A percentile compares a stretch with the other conserved stretches of the same genome.
Conservation (phyloP, 2,888 invertebrate genomes). For the Adela reaumurella region DNA sequence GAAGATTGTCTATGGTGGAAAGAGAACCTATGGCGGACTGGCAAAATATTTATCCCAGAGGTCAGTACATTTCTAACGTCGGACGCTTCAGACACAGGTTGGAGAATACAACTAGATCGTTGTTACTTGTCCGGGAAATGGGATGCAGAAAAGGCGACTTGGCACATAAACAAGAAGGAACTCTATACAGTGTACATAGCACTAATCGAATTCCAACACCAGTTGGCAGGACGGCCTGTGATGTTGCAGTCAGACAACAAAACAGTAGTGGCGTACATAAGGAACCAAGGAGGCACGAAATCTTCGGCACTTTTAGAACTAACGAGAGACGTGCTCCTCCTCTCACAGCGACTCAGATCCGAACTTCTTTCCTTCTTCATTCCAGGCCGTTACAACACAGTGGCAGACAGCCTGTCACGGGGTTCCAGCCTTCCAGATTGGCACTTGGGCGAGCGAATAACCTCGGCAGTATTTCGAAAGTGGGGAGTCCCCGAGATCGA, state of each 20-base stretch:
- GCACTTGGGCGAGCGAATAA: constrained; percentile 10
- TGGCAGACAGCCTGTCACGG: constrained; percentile 14
- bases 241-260: constrained; percentile 15
- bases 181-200: constrained; percentile 8
- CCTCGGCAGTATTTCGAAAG: constrained; percentile 8
- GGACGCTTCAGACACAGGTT: no score
- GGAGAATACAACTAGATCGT: constrained; percentile 3
- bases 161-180: constrained; percentile 16
- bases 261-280: constrained; percentile 13
- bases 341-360: background rate
- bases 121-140: constrained; percentile 5
- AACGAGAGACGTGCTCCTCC: background rate
- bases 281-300: constrained; percentile 13
- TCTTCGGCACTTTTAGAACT: constrained; percentile 1
- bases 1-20: no score
- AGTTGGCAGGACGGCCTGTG: background rate
- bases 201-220: background rate
- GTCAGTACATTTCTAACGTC: no score
- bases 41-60: no score
- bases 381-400: constrained; percentile 15
- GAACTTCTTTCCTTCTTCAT: constrained; percentile 9
- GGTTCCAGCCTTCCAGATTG: constrained; percentile 9
- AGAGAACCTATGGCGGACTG: no score
- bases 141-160: constrained; percentile 7
- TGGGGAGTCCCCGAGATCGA: constrained; percentile 12